phyloP scores from a whole-genome alignment of 2,797 vertebrate genomes.

The Falco columbarius region DNA sequence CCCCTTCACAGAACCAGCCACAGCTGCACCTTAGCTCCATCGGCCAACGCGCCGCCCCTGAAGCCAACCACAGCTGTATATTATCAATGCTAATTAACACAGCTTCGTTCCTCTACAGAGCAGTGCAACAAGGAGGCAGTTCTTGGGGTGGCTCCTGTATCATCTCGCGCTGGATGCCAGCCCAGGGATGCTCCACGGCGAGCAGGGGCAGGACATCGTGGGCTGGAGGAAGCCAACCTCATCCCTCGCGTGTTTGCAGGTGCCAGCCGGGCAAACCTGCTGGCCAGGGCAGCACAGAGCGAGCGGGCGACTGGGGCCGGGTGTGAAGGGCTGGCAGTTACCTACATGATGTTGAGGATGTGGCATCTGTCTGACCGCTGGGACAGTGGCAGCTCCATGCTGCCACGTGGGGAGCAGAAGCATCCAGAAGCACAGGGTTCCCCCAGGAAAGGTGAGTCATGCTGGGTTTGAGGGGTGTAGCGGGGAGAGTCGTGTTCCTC shows the following conservation, averaged over 20 bases:
- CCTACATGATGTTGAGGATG: rapidly evolving
- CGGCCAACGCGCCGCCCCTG: too few relatives aligned
- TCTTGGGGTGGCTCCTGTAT: rapidly evolving
- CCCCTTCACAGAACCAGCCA: too few relatives aligned
- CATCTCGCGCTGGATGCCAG: neutral
- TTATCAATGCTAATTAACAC: too few relatives aligned
- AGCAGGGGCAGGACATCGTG: neutral
- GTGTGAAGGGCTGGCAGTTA: neutral
- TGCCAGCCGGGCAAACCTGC: rapidly evolving
- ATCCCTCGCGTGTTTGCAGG: neutral
- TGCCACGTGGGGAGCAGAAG: neutral
- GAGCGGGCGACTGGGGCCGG: neutral
- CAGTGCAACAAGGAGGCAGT: neutral
- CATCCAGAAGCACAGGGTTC: neutral
- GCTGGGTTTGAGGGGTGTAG: neutral
- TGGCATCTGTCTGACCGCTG: neutral
- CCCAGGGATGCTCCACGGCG: rapidly evolving
- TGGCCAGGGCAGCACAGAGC: neutral
- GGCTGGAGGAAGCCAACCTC: neutral
- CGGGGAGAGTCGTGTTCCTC: neutral
- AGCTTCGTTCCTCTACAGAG: neutral
- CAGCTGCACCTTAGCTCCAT: too few relatives aligned
- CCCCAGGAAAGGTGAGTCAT: neutral
- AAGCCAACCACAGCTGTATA: too few relatives aligned
- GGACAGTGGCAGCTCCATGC: neutral